These are phyloP conservation scores for Ceratina australensis DNA, from an alignment of 1,140 invertebrate species.

Conservation along the genomic window DNA sequence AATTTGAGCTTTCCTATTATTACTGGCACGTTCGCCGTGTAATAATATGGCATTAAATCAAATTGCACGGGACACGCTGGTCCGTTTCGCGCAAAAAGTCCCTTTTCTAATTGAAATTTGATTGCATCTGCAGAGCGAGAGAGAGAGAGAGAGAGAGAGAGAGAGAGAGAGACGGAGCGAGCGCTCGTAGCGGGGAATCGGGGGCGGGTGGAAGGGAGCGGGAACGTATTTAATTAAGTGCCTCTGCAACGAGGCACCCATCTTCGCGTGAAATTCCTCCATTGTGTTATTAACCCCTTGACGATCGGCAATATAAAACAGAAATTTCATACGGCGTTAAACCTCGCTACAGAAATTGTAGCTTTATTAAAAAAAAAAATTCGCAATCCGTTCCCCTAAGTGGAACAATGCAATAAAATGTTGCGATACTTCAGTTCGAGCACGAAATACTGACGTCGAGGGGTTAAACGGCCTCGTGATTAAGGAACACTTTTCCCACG, in stretches of 20 bases:
- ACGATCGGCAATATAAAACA: too few relatives aligned
- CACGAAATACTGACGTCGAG: too few relatives aligned
- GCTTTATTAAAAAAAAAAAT: too few relatives aligned
- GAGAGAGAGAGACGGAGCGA: constrained; percentile 11
- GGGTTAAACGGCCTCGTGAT: constrained; percentile 37
- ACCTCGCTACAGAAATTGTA: too few relatives aligned
- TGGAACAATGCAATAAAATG: too few relatives aligned
- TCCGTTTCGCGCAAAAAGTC: constrained; percentile 46
- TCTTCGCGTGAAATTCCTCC: constrained; percentile 45
- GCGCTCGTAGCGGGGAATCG: not conserved
- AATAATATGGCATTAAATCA: constrained; percentile 52
- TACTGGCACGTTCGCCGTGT: constrained; percentile 47
- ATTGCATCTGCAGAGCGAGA: constrained; percentile 33
- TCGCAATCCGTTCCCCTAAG: too few relatives aligned
- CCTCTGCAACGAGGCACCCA: constrained; percentile 36
- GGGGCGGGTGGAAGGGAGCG: not conserved
- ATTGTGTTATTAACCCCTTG: constrained; percentile 36
- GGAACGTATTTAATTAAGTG: constrained; percentile 46
- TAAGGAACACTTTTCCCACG: constrained; percentile 44
- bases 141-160: constrained; percentile 14
- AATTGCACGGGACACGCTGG: constrained; percentile 47
- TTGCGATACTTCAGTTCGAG: too few relatives aligned
- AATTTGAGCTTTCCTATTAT: constrained; percentile 50
- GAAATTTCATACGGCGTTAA: too few relatives aligned
- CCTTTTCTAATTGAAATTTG: constrained; percentile 53